A percentile compares a stretch with the other conserved stretches of the same genome.
These are phyloP conservation scores for Tauraco erythrolophus DNA, from an alignment of 2,113 vertebrate genomes.

Conservation along the genomic window DNA sequence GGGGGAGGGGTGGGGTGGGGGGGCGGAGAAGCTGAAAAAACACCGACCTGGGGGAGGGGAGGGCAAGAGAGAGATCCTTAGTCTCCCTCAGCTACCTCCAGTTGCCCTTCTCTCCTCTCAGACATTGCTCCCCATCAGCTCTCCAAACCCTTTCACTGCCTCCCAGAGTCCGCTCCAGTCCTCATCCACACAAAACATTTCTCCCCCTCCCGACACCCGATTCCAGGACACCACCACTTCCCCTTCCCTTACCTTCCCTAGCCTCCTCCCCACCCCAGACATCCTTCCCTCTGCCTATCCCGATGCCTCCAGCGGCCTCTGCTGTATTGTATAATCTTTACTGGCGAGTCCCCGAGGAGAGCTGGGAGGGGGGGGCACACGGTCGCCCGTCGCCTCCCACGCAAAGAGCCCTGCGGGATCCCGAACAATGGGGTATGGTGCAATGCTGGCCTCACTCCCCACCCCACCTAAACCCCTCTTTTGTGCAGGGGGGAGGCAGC, in stretches of 20 bases:
- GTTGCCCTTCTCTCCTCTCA: neutral
- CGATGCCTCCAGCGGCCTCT: neutral
- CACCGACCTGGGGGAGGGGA: neutral
- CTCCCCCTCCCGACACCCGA: accelerated
- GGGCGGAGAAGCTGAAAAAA: neutral
- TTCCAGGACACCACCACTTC: too few species aligned
- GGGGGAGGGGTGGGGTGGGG: neutral
- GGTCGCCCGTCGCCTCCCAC: neutral
- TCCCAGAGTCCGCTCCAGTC: neutral
- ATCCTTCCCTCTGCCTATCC: neutral
- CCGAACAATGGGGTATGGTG: constrained; percentile 13
- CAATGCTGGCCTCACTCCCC: neutral
- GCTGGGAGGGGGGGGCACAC: neutral
- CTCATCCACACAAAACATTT: neutral
- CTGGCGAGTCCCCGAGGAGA: neutral
- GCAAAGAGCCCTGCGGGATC: neutral
- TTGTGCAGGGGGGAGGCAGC: constrained; percentile 11
- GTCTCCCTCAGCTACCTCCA: neutral
- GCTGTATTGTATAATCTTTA: neutral
- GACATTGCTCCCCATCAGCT: neutral
- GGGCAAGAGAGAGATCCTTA: neutral
- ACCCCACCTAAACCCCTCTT: neutral
- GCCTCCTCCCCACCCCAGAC: neutral
- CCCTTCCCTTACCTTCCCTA: neutral
- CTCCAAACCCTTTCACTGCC: neutral